Evolutionary conservation across 2,888 invertebrate species (phyloP), one percentile per base, ranked within the genome.

Genomic region (Tipula unca): DNA sequence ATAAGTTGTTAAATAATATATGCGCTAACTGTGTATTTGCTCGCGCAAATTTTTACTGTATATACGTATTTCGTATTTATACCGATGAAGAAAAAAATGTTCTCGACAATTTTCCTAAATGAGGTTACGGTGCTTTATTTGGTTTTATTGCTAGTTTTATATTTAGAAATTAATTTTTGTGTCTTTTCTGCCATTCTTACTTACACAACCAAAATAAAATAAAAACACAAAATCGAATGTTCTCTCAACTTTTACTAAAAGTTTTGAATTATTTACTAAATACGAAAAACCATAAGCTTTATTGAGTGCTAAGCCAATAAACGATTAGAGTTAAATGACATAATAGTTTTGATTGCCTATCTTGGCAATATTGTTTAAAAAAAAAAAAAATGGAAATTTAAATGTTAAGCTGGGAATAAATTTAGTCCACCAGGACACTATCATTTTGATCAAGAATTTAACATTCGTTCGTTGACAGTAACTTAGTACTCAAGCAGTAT

Each of bases 81-180:
- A n/a, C n/a, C n/a, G n/a, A 25, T 69, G 69, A 25, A 3, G 20
- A 13, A 69, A 69, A 69, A 25, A 69, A 69, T 25, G 8, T 69
- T 69, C 69, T 69, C 69, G 69, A 69, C 25, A 69, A 69, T 69
- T 69, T 69, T 69, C 25, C 25, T 69, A 25, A 69, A 69, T 69
- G 69, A 69, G 69, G 69, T 69, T 69, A 69, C 69, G 69, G 25
- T 69, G 69, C 69, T 69, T 69, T 69, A 54, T 54, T 54, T 54
- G 48, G 32, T 32, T 32, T 32, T 32, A 48, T 48, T 48, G 48
- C 48, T 48, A 4, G 17, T 48, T 48, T 48, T 48, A 48, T 48
- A 48, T 48, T 17, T 48, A 48, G 48, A 48, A 48, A 17, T 48
- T 17, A 48, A 20, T 17, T 17, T 8, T 48, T 48, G 48, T 17